Base-by-base conservation (phyloP, 2,797 vertebrate genomes). In the Todus mexicanus region DNA sequence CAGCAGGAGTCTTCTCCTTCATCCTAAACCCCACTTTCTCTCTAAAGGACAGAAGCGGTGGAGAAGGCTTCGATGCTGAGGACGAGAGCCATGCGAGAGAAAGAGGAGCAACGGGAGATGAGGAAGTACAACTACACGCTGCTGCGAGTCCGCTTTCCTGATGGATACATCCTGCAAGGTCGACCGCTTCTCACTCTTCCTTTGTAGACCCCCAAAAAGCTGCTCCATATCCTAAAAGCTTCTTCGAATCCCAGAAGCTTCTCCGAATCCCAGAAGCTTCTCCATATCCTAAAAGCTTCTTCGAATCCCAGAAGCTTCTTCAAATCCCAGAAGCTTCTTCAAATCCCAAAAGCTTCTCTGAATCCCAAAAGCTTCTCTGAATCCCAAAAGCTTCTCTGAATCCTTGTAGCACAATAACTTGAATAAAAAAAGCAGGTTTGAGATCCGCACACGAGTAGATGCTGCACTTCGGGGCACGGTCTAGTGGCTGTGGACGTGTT, bases 41-140 rank as follows among this genome's bases (percentile, higher is more conserved):
- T 35, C 25, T 22, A 27, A 93, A 99, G 99, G 97, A 98, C 97
- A 1, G 99, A 99, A 17, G 91, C 98, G 0, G 97, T 99, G 95
- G 99, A 99, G 83, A 98, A 98, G 94, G 98, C 98, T 6, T 94
- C 98, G 3, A 97, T 98, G 98, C 97, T 99, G 93, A 97, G 98
- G 71, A 99, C 99, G 2, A 99, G 99, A 94, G 99, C 98, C 76
- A 99, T 99, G 99, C 97, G 99, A 50, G 99, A 99, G 95, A 98
- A 96, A 54, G 99, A 99, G 19, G 99, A 99, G 87, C 98, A 99
- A 79, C 97, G 98, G 80, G 99, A 99, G 95, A 97, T 98, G 92
- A 98, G 97, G 91, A 99, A 98, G 82, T 99, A 99, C 97, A 99
- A 98, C 87, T 99, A 99, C 91, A 98, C 98, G 3, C 97, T 99